Evolutionary conservation across 1,140 invertebrate species (phyloP), one percentile per base, ranked within the genome.

Genomic region (Holcopasites calliopsidis): DNA sequence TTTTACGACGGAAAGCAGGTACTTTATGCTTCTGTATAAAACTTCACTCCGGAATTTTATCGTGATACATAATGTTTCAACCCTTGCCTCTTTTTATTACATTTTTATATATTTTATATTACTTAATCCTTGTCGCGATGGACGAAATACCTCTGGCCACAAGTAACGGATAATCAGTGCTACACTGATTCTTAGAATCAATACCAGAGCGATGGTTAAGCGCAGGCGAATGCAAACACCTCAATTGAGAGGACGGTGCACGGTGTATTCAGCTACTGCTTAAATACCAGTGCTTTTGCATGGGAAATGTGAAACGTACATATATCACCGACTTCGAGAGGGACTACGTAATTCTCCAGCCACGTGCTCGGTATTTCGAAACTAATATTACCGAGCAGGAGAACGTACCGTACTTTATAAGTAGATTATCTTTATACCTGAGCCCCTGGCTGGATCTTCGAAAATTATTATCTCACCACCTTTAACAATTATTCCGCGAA

Each of bases 401-500:
- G 49, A 65, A 68, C 40, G 61, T 52, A 58, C 47, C 57, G 44
- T 50, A 81, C 49, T 74, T 82, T 66, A 49, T 81, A 82, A 82
- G 79, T 77, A 55, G 79, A 82, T 82, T 78, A 83, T 66, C 74
- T 77, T 82, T 77, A 82, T 77, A 77, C 58, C 60, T 18, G 47
- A 49, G 10, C 50, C 47, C 49, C 33, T 38, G 38, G 35, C n/a
- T 16, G 38, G 50, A 64, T 44, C 47, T 66, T 57, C 3, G 72
- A 71, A 76, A 80, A 80, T 81, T 55, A 74, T 65, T 57, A 74
- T 74, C 50, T 28, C 65, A 35, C 62, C 58, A 75, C 47, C 42
- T 40, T 55, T 66, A 47, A 74, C 49, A 74, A 74, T 66, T 66
- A 74, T 35, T 16, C 54, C 50, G 21, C 16, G 33, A 35, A 26